These are phyloP conservation scores for Morone chrysops DNA, from an alignment of 2,113 vertebrate genomes.

Conservation along the genomic window DNA sequence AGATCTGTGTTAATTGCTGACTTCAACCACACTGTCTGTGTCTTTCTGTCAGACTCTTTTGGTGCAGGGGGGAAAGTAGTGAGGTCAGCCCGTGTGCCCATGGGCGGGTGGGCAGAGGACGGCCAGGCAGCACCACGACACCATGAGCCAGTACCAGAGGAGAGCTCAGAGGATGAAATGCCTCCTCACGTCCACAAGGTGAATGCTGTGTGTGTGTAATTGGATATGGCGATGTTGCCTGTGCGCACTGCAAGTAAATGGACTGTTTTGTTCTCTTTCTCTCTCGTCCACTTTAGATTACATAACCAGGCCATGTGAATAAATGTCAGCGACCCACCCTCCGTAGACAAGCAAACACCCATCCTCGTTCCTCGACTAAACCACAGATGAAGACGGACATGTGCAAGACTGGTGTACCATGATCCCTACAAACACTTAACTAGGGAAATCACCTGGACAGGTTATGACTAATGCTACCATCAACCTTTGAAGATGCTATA, in stretches of 20 bases:
- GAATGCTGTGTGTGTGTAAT: constrained; percentile 24
- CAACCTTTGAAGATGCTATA: constrained; percentile 4
- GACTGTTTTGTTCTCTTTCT: constrained; percentile 12
- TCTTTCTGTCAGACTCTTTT: constrained; percentile 63
- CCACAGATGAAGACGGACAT: constrained; percentile 13
- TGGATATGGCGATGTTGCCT: background rate
- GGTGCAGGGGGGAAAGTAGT: constrained; percentile 78
- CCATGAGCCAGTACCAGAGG: constrained; percentile 92
- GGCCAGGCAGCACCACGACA: constrained; percentile 84
- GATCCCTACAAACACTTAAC: background rate
- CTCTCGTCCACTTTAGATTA: constrained; percentile 51
- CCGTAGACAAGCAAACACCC: background rate
- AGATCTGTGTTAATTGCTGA: background rate
- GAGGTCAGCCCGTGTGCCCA: constrained; percentile 89
- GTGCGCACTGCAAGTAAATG: constrained; percentile 12
- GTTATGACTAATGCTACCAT: background rate
- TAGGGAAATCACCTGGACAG: constrained; percentile 21
- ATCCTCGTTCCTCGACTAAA: background rate
- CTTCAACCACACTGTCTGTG: background rate
- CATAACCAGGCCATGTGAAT: constrained; percentile 62
- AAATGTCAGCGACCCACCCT: background rate
- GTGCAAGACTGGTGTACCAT: constrained; percentile 4
- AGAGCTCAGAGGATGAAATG: constrained; percentile 94
- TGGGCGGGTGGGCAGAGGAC: constrained; percentile 96
- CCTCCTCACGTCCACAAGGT: constrained; percentile 95